These are phyloP conservation scores for Sitta europaea DNA, from an alignment of 2,113 vertebrate species.

Conservation along the genomic window DNA sequence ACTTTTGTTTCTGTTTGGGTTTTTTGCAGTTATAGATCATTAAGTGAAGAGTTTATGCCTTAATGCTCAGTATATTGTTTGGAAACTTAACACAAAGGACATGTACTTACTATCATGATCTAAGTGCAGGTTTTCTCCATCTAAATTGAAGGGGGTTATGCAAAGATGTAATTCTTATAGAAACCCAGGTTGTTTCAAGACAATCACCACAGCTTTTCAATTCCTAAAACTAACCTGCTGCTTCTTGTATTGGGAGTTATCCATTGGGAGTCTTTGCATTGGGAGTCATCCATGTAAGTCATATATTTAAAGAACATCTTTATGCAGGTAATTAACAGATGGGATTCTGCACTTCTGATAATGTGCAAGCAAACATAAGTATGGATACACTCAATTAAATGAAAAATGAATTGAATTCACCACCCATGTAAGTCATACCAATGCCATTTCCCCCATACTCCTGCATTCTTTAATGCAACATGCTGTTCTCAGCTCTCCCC, in stretches of 20 bases:
- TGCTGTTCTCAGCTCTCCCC: not conserved
- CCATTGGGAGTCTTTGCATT: too few relatives aligned
- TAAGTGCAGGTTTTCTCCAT: not conserved
- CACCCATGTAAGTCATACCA: not conserved
- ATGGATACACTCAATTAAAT: not conserved
- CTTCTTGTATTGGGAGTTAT: too few relatives aligned
- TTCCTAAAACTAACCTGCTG: not conserved
- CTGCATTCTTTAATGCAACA: not conserved
- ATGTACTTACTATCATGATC: accelerated
- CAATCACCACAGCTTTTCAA: not conserved
- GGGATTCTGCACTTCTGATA: not conserved
- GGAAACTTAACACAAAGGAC: not conserved
- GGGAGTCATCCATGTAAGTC: not conserved
- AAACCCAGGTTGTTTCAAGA: not conserved
- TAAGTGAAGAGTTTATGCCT: not conserved
- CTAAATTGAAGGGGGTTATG: not conserved
- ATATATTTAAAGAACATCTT: not conserved
- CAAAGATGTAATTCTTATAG: not conserved
- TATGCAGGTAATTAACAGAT: not conserved
- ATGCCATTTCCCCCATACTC: not conserved
- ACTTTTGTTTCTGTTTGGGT: not conserved
- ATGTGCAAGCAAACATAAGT: not conserved
- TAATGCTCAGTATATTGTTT: not conserved
- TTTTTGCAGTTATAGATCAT: not conserved
- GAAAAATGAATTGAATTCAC: not conserved